Conservation (phyloP, 1,140 invertebrate species). For the Drosophila leontia region DNA sequence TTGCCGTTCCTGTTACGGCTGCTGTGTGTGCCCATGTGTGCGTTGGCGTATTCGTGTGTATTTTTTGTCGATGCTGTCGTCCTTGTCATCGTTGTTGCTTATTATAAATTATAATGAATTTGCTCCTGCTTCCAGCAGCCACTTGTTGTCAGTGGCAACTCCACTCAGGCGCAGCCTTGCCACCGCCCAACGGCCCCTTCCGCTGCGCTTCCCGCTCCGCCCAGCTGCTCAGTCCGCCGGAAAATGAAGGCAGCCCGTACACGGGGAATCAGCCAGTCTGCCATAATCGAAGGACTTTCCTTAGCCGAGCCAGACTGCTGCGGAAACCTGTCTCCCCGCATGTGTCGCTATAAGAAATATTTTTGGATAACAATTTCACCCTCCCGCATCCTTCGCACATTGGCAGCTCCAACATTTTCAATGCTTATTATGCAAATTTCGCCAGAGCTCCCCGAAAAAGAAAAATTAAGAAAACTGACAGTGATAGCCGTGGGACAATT, state of each 20-base stretch:
- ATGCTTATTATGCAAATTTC: constrained; percentile 79
- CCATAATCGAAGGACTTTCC: constrained; percentile 78
- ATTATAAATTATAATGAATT: constrained; percentile 84
- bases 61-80: constrained; percentile 58
- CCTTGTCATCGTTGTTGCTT: constrained; percentile 77
- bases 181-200: constrained; percentile 9
- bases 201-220: constrained; percentile 7
- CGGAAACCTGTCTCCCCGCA: constrained; percentile 64
- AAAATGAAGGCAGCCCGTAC: constrained; percentile 70
- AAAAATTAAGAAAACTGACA: constrained; percentile 50
- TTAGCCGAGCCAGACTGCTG: constrained; percentile 30
- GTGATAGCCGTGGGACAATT: constrained; percentile 66
- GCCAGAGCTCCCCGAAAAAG: constrained; percentile 27
- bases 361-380: constrained; percentile 25
- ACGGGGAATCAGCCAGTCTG: constrained; percentile 46
- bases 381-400: constrained; percentile 9
- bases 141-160: constrained; percentile 80
- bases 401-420: constrained; percentile 53
- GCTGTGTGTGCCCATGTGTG: constrained; percentile 50
- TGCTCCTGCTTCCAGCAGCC: constrained; percentile 62
- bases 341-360: constrained; percentile 58
- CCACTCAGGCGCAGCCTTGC: constrained; percentile 24
- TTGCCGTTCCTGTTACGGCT: constrained; percentile 12
- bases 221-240: constrained; percentile 71
- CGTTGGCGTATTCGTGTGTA: constrained; percentile 35